A percentile compares a stretch with the other conserved stretches of the same genome.
These are phyloP conservation scores for Zaprionus ornatus DNA, from an alignment of 1,140 invertebrate species.

Conservation along the genomic window DNA sequence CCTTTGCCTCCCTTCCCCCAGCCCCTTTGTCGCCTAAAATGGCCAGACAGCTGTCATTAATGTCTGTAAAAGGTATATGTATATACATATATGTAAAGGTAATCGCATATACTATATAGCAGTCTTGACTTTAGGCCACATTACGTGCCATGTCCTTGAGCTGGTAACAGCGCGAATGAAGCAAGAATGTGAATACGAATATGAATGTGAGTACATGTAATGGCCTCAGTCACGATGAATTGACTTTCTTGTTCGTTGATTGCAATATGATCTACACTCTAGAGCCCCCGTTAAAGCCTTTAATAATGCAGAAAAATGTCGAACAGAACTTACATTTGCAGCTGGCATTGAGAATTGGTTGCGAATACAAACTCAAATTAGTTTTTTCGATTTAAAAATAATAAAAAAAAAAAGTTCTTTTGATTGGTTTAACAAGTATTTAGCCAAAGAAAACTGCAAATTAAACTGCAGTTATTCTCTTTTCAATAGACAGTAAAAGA, in stretches of 20 bases:
- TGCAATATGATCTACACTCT: constrained; percentile 25
- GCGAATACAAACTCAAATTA: too few species aligned
- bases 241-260: constrained; percentile 30
- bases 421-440: constrained; percentile 13
- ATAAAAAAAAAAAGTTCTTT: too few species aligned
- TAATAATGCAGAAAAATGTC: constrained; percentile 17
- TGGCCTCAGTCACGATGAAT: constrained; percentile 51
- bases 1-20: neutral
- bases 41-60: constrained; percentile 53
- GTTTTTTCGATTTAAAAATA: too few species aligned
- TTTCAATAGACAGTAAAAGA: neutral
- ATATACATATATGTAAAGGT: constrained; percentile 8
- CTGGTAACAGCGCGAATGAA: constrained; percentile 29
- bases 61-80: constrained; percentile 13
- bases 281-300: constrained; percentile 12
- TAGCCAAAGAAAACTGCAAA: neutral
- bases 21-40: constrained; percentile 33
- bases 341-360: constrained; percentile 8
- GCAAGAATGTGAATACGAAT: neutral
- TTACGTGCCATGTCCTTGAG: constrained; percentile 62
- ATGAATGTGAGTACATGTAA: constrained; percentile 23
- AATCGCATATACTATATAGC: neutral
- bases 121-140: constrained; percentile 47
- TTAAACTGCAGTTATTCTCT: neutral
- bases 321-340: neutral